Conservation (phyloP, 1,140 invertebrate species). For the Berghia stephanieae region DNA sequence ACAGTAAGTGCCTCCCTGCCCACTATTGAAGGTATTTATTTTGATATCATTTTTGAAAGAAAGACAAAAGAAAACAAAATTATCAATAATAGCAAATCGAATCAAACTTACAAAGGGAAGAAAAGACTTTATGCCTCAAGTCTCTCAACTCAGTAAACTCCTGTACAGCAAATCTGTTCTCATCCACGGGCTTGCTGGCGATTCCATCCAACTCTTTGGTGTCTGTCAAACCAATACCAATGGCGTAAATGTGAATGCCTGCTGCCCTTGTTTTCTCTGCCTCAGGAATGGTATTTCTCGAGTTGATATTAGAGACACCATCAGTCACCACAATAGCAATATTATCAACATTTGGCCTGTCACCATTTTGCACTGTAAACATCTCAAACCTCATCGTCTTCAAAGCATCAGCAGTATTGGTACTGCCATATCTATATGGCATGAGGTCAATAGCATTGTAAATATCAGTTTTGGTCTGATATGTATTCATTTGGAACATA, state of each 20-base stretch:
- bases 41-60: too few species aligned
- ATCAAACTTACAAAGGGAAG: conserved; percentile 33
- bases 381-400: conserved; percentile 42
- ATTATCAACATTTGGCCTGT: conserved; percentile 48
- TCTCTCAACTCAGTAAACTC: conserved; percentile 45
- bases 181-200: conserved; percentile 37
- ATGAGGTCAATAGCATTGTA: conserved; percentile 45
- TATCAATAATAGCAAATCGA: background rate
- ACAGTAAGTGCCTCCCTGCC: too few species aligned
- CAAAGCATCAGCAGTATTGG: conserved; percentile 50
- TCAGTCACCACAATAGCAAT: conserved; percentile 53
- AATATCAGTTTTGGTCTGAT: conserved; percentile 41
- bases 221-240: conserved; percentile 52
- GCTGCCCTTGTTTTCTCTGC: conserved; percentile 35
- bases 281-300: conserved; percentile 48
- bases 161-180: conserved; percentile 46
- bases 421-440: conserved; percentile 48
- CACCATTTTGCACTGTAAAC: conserved; percentile 46
- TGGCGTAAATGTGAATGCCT: conserved; percentile 51
- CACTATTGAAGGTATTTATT: too few species aligned
- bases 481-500: conserved; percentile 43
- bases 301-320: conserved; percentile 54
- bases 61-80: background rate
- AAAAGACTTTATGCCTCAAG: conserved; percentile 32
- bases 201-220: conserved; percentile 47